phyloP scores from a whole-genome alignment of 2,888 invertebrate species.

The Cosmopolites sordidus region DNA sequence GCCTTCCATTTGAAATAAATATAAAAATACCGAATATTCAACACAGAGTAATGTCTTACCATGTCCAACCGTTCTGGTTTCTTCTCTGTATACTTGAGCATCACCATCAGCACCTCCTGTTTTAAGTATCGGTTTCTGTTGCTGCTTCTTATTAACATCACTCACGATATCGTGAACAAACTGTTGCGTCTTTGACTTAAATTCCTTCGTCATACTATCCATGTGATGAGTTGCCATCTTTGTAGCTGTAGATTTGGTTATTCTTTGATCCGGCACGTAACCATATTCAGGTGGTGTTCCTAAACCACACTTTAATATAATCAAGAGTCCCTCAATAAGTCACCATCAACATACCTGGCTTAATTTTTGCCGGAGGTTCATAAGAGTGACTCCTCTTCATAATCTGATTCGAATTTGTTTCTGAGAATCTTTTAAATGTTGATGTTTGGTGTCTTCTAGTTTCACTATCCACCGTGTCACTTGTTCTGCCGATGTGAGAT shows the following conservation, averaged over 20 bases:
- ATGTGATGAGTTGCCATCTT: conserved; percentile 61
- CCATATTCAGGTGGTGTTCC: conserved; percentile 59
- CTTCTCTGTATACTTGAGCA: conserved; percentile 68
- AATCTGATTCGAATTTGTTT: conserved; percentile 38
- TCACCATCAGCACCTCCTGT: conserved; percentile 48
- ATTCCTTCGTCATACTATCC: conserved; percentile 62
- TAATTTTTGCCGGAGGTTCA: conserved; percentile 39
- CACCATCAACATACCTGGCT: conserved; percentile 44
- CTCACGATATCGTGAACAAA: conserved; percentile 63
- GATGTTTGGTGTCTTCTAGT: conserved; percentile 27
- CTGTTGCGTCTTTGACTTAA: conserved; percentile 64
- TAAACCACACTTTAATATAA: neutral
- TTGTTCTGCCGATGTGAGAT: conserved; percentile 38
- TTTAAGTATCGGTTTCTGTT: conserved; percentile 49
- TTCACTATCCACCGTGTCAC: conserved; percentile 30
- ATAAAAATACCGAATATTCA: no score
- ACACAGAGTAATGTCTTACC: no score
- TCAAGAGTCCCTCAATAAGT: neutral
- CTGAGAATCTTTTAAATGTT: conserved; percentile 36
- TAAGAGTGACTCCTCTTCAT: conserved; percentile 36
- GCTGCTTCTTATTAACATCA: conserved; percentile 51
- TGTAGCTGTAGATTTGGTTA: conserved; percentile 45
- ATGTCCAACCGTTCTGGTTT: conserved; percentile 65
- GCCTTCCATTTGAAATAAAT: no score
- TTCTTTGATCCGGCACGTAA: conserved; percentile 48